Evolutionary conservation across 1,140 invertebrate genomes (phyloP), one percentile per base, ranked within the genome.

Genomic region (Charaxes varanes): DNA sequence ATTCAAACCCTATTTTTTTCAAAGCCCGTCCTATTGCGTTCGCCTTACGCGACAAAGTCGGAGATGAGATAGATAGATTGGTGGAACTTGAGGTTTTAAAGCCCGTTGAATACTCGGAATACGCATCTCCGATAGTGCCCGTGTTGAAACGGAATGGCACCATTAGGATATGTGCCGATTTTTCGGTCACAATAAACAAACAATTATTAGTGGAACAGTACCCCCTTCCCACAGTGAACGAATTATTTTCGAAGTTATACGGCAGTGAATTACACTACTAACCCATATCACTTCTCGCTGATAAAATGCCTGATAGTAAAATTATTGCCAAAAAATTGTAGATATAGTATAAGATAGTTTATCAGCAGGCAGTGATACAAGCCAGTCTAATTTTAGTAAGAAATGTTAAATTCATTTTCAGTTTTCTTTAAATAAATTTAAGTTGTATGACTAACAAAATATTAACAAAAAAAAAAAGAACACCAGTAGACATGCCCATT

Each of bases 51-150:
- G 48, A 49, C 4, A 62, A 62, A 33, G 58, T 76, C 2, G 52
- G 54, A 4, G 31, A 37, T 7, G 66, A 72, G 43, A 36, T 36
- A 6, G 34, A 45, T 24, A 30, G 42, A n/a, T 37, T 45, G 13
- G 27, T 45, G 6, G 15, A 11, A 3, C 15, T 36, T 32, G 34
- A 34, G 4, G 23, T 45, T 17, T 14, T 45, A 4, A 15, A 32
- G 27, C 27, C 27, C 4, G 41, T 42, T 4, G 47, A 65, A 21
- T 45, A 63, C 38, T 59, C 64, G 4, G 58, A 72, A 31, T 86
- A 79, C 64, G 74, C 69, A 7, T 62, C 69, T 4, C 83, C 80
- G 0, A 55, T 87, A 3, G 81, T 86, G 0, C 56, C 65, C 2
- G 64, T 83, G 1, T 43, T 67, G 18, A 84, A 84, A 48, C 43